phyloP scores from a whole-genome alignment of 2,888 invertebrate species.

The Diarsia brunnea region DNA sequence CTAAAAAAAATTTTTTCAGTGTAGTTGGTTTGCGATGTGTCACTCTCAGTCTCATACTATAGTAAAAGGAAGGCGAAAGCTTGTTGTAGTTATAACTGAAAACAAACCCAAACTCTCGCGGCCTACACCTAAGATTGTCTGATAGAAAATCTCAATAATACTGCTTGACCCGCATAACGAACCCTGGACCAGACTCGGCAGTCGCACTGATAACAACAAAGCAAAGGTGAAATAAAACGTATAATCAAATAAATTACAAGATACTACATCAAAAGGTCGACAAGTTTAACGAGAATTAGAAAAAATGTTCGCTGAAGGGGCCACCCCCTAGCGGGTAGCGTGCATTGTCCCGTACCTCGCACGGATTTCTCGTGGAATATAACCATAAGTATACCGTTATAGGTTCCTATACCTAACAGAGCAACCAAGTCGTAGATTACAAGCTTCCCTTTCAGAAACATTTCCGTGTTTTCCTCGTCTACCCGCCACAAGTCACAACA shows the following conservation, averaged over 20 bases:
- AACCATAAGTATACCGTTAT: conserved; percentile 46
- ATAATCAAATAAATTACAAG: conserved; percentile 1
- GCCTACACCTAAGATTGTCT: too few species aligned
- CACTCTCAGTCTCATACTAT: neutral
- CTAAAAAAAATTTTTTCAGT: neutral
- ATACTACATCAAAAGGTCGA: conserved; percentile 37
- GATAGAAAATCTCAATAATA: neutral
- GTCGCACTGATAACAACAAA: neutral
- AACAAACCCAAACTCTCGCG: neutral
- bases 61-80: neutral
- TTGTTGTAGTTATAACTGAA: neutral
- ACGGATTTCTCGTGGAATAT: conserved; percentile 75
- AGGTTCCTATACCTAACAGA: conserved; percentile 17
- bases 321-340: conserved; percentile 54
- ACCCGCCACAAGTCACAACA: conserved; percentile 26
- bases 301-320: conserved; percentile 60
- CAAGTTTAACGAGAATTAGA: conserved; percentile 51
- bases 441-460: conserved; percentile 55
- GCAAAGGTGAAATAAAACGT: neutral
- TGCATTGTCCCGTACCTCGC: conserved; percentile 81
- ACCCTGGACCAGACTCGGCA: neutral
- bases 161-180: neutral
- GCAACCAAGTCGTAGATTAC: conserved; percentile 42
- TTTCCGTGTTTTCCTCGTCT: conserved; percentile 56
- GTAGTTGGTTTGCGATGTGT: neutral